These are phyloP conservation scores for Pachyuromys duprasi DNA, from an alignment of 2,797 vertebrate species.

Conservation along the genomic window DNA sequence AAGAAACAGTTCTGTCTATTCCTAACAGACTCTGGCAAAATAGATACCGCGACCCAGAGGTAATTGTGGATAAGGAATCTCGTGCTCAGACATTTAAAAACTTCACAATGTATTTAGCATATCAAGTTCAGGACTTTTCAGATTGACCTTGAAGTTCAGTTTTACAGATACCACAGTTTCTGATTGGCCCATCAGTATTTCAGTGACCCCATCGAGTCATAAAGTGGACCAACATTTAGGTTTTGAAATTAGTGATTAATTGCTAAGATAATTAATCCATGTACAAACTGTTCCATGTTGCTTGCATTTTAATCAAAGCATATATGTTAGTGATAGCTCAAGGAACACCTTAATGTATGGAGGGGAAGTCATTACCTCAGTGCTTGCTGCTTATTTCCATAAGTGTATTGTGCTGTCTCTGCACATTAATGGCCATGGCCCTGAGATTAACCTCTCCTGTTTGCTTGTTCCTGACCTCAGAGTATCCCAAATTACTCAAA, in stretches of 20 bases:
- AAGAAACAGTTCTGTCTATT: not conserved
- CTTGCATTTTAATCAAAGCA: conserved; percentile 54
- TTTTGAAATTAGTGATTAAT: conserved; percentile 48
- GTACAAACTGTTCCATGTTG: not conserved
- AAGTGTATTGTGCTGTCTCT: conserved; percentile 36
- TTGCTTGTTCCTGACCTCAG: conserved; percentile 71
- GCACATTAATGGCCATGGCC: conserved; percentile 30
- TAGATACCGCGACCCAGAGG: not conserved
- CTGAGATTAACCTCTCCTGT: conserved; percentile 74
- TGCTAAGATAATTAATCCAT: conserved; percentile 21
- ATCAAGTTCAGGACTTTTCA: not conserved
- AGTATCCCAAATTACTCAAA: conserved; percentile 79
- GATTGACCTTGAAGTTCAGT: not conserved
- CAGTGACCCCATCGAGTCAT: conserved; percentile 49
- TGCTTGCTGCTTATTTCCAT: conserved; percentile 37
- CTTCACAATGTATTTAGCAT: not conserved
- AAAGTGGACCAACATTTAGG: conserved; percentile 41
- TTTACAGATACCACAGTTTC: not conserved
- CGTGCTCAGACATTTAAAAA: not conserved
- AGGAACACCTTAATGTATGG: not conserved
- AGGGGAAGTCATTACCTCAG: not conserved
- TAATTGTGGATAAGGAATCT: not conserved
- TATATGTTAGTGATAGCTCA: conserved; percentile 15
- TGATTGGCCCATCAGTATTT: conserved; percentile 44
- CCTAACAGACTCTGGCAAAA: not conserved